phyloP scores from a whole-genome alignment of 2,888 invertebrate genomes.

The Erebia palarica region DNA sequence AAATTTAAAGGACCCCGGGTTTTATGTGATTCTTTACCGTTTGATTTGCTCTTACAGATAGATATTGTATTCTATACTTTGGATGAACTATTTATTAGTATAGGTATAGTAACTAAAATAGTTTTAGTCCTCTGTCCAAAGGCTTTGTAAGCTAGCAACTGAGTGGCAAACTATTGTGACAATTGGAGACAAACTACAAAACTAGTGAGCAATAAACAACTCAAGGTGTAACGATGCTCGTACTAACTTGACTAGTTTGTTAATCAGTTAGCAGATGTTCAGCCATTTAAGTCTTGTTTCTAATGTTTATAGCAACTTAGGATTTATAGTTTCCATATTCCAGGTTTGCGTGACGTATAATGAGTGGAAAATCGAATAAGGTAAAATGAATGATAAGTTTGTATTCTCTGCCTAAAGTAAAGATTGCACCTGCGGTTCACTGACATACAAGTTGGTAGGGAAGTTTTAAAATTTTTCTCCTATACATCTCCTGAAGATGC shows the following conservation, averaged over 20 bases:
- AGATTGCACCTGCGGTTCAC: too few relatives aligned
- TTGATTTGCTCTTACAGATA: neutral
- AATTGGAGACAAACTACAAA: constrained; percentile 16
- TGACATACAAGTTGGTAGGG: too few relatives aligned
- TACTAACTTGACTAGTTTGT: constrained; percentile 8
- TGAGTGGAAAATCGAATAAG: too few relatives aligned
- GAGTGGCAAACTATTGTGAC: constrained; percentile 17
- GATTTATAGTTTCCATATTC: too few relatives aligned
- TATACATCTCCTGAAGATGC: too few relatives aligned
- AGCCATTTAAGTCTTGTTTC: constrained; percentile 1
- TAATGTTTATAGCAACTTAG: neutral
- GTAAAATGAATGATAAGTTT: too few relatives aligned
- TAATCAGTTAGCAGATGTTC: constrained; percentile 11
- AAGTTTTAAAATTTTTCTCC: too few relatives aligned
- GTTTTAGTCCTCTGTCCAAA: constrained; percentile 7
- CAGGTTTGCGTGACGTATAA: too few relatives aligned
- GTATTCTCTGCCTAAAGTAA: too few relatives aligned
- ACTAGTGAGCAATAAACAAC: constrained; percentile 22
- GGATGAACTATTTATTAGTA: neutral
- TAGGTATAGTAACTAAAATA: neutral
- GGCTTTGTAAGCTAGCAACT: constrained; percentile 9
- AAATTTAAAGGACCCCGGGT: too few relatives aligned
- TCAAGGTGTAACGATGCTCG: constrained; percentile 14
- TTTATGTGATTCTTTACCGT: too few relatives aligned
- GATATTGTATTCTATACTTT: neutral